Conservation (phyloP, 2,113 vertebrate species). For the Bufo gargarizans region DNA sequence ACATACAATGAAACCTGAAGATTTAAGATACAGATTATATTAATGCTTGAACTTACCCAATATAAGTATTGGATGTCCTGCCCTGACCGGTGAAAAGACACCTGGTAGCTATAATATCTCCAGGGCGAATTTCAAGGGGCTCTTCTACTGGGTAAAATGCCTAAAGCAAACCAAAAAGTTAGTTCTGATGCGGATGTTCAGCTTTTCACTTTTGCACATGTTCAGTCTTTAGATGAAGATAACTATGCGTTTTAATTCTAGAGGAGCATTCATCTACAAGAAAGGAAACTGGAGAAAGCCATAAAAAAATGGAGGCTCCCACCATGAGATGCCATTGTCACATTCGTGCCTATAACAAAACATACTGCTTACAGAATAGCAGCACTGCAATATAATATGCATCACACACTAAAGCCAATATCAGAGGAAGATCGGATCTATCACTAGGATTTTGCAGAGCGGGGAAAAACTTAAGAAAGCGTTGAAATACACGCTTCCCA, state of each 20-base stretch:
- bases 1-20: neutral
- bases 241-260: no score
- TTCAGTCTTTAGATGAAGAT: neutral
- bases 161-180: conserved; percentile 65
- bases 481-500: no score
- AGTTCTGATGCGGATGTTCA: neutral
- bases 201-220: neutral
- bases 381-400: no score
- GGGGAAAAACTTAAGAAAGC: no score
- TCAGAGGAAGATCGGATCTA: no score
- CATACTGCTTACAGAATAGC: no score
- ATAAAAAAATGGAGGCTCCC: neutral
- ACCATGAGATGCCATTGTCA: neutral
- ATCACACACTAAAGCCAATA: no score
- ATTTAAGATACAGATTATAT: neutral
- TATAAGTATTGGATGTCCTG: conserved; percentile 82
- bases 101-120: conserved; percentile 88
- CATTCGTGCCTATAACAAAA: no score
- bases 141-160: conserved; percentile 89
- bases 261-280: no score
- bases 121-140: conserved; percentile 79
- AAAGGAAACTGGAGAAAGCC: no score
- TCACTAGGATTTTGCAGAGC: no score
- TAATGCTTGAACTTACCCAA: conserved; percentile 81
- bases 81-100: conserved; percentile 94